Evolutionary conservation across 2,113 vertebrate species (phyloP), one percentile per base, ranked within the genome.

Genomic region (Caranx melampygus): DNA sequence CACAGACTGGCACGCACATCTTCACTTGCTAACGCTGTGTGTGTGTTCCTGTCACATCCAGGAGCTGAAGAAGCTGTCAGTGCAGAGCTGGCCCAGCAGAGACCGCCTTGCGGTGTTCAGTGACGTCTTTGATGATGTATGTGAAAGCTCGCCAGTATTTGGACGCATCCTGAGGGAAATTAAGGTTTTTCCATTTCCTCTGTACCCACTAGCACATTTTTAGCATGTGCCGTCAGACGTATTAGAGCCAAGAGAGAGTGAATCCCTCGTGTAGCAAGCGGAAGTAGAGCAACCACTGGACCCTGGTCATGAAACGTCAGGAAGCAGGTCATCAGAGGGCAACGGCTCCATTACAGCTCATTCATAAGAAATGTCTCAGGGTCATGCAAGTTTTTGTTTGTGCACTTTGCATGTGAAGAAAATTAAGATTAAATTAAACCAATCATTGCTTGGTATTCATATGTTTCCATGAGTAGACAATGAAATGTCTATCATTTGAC

Each of bases 131-230:
- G 92, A 94, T 90, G 95, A 96, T 72, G 91, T 95, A 75, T 96
- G 95, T 82, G 93, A 91, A 37, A 90, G 82, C 58, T 96, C 90
- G 79, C 81, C 94, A 83, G 86, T 95, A 81, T 95, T 96, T 89
- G 94, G 94, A 84, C 92, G 86, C 78, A 91, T 96, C 93, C 85
- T 96, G 84, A 94, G 92, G 78, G 93, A 97, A 94, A 92, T 96
- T 77, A 97, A 96, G 93, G 94, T 96, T 88, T 89, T 91, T 92
- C 89, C 92, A 90, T 91, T 91, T 91, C 87, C 86, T 86, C 85
- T 82, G 78, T 87, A 86, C 85, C 90, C 88, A 86, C 77, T 82
- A 81, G 85, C 84, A 91, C 92, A 91, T 91, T 91, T 92, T 90
- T 84, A 92, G 89, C 79, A 79, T 83, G 69, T 88, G 87, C 60